These are phyloP conservation scores for Listronotus bonariensis DNA, from an alignment of 1,140 invertebrate species.

Conservation along the genomic window DNA sequence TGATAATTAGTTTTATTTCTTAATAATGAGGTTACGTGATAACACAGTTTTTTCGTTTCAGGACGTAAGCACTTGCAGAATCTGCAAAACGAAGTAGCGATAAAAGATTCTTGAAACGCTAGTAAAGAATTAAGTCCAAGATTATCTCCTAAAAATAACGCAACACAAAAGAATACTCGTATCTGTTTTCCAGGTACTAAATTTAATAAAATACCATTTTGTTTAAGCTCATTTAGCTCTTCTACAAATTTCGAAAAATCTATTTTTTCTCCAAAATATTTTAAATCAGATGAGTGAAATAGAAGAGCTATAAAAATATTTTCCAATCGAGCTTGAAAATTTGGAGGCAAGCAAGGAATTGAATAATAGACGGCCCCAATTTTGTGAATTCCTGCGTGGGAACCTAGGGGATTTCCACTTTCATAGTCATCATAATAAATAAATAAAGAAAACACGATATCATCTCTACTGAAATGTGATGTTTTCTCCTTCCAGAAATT, in stretches of 20 bases:
- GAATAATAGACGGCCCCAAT: slow-evolving; percentile 18
- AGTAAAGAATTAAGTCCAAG: slow-evolving; percentile 1
- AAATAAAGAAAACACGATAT: slow-evolving; percentile 1
- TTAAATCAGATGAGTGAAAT: slow-evolving; percentile 14
- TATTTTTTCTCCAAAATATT: slow-evolving; percentile 14
- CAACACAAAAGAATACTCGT: background rate
- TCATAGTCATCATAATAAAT: slow-evolving; percentile 20
- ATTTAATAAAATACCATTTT: slow-evolving; percentile 6
- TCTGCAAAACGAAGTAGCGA: slow-evolving; percentile 1
- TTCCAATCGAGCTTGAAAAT: slow-evolving; percentile 6
- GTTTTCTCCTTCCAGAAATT: slow-evolving; percentile 2
- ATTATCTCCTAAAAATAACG: slow-evolving; percentile 3
- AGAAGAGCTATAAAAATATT: slow-evolving; percentile 20
- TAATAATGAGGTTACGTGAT: background rate
- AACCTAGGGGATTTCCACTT: slow-evolving; percentile 12
- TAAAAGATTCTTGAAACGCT: background rate
- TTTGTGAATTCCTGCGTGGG: slow-evolving; percentile 19
- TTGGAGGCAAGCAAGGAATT: slow-evolving; percentile 4
- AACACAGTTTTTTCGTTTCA: background rate
- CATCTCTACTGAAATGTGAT: background rate
- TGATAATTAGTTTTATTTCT: slow-evolving; percentile 5
- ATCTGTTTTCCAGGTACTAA: background rate
- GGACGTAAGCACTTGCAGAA: background rate
- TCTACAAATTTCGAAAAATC: slow-evolving; percentile 10
- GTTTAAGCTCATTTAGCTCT: slow-evolving; percentile 8